phyloP scores from a whole-genome alignment of 2,113 vertebrate genomes.

The Cranoglanis bouderius region DNA sequence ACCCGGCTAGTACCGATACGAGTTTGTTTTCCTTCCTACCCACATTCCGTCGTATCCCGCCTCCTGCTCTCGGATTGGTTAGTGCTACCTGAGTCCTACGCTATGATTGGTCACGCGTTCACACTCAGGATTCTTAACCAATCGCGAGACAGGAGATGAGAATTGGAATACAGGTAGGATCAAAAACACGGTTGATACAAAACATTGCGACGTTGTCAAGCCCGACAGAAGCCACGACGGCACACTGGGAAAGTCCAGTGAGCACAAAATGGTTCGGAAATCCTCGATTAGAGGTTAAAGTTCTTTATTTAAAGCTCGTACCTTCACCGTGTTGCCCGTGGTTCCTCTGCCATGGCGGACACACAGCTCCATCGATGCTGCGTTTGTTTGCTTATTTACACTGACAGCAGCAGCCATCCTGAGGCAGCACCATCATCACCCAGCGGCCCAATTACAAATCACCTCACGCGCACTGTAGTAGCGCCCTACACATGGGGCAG shows the following conservation, averaged over 20 bases:
- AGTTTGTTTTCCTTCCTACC: not conserved
- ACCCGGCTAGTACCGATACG: not conserved
- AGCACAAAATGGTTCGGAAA: not conserved
- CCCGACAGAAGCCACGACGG: not conserved
- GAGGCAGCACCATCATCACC: constrained; percentile 44
- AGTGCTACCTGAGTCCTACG: not conserved
- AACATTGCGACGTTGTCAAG: not conserved
- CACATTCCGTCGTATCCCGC: not conserved
- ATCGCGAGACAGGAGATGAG: not conserved
- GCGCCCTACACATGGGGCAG: not conserved
- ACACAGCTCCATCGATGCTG: constrained; percentile 72
- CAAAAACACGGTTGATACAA: not conserved
- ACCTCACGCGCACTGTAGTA: not conserved
- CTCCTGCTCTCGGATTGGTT: not conserved
- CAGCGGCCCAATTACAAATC: not conserved
- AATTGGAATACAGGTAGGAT: not conserved
- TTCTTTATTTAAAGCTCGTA: constrained; percentile 56
- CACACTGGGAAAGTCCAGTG: not conserved
- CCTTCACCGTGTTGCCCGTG: constrained; percentile 81
- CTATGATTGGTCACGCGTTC: not conserved
- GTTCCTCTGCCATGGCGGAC: constrained; percentile 72
- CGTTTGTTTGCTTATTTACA: constrained; percentile 81
- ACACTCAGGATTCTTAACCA: not conserved
- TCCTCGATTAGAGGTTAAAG: not conserved
- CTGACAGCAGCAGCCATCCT: constrained; percentile 81